These are phyloP conservation scores for Ascidia mentula DNA, from an alignment of 23 tunicate species.

Conservation along the genomic window DNA sequence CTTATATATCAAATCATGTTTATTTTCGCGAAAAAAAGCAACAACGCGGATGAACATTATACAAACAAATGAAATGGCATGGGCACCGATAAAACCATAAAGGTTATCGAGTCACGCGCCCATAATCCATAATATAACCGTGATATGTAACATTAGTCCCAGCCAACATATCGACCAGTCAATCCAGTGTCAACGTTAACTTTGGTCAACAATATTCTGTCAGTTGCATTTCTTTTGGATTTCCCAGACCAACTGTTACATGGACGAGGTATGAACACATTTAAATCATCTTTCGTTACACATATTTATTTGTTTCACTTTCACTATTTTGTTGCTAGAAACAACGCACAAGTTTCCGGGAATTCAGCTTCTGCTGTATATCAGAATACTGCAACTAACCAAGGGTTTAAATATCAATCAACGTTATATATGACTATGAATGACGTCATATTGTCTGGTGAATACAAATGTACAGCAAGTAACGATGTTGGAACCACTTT, in stretches of 20 bases:
- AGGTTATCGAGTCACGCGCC: no score
- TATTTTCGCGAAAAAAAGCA: no score
- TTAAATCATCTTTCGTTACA: not conserved
- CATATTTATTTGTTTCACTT: not conserved
- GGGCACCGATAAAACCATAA: no score
- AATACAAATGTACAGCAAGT: not conserved
- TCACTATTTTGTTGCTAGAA: not conserved
- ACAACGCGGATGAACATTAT: no score
- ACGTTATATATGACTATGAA: not conserved
- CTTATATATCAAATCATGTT: no score
- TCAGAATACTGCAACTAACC: not conserved
- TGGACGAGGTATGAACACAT: not conserved
- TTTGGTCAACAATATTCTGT: not conserved
- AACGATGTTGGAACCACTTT: not conserved
- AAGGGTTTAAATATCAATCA: not conserved
- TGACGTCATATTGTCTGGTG: not conserved
- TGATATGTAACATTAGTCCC: not conserved
- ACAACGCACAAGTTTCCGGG: not conserved
- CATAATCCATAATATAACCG: not conserved
- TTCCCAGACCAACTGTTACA: not conserved
- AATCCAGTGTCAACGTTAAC: not conserved
- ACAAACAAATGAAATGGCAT: no score
- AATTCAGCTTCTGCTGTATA: not conserved
- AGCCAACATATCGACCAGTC: not conserved
- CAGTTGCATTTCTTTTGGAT: not conserved